Evolutionary conservation across 1,140 invertebrate genomes (phyloP), one percentile per base, ranked within the genome.

Genomic region (Mylabris phalerata): DNA sequence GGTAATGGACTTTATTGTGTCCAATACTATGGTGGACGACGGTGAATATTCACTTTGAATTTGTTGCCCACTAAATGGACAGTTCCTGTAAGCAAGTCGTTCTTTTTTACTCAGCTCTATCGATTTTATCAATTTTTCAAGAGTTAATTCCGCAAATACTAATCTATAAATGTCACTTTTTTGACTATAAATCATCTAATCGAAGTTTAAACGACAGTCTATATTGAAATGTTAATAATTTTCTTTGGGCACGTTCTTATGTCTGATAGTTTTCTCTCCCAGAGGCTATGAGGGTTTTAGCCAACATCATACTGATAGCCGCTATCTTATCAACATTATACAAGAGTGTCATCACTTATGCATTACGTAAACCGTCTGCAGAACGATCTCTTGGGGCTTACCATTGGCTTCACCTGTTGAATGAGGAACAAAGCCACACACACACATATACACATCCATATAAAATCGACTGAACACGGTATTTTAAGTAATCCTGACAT

Each of bases 1-100:
- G 26, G 64, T 72, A 72, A 72, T 72, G 70, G 70, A 72, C 66
- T 68, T 64, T 67, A 70, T 70, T 69, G 69, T 68, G 62, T 55
- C 61, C 48, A 62, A 68, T 68, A 63, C 65, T 62, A 50, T 50
- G 50, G 32, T 32, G 32, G 32, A 32, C 32, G 32, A 32, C 2
- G 7, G 32, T 32, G 7, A 32, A 32, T 32, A 32, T 32, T 32
- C 32, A 32, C 32, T 32, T 32, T 32, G 32, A 32, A 32, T 32
- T 32, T 32, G 32, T 32, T 32, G 32, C 32, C 32, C 32, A 32
- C 32, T 7, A 32, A 32, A 32, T 32, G 32, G 32, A 32, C 32
- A 32, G 4, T 32, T 32, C 32, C 32, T 32, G 32, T 7, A 5
- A 32, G 4, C 4, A 32, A 32, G 4, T 32, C 32, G 4, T 7